Conservation (phyloP, 1,140 invertebrate genomes). For the Rhizoglyphus robini region DNA sequence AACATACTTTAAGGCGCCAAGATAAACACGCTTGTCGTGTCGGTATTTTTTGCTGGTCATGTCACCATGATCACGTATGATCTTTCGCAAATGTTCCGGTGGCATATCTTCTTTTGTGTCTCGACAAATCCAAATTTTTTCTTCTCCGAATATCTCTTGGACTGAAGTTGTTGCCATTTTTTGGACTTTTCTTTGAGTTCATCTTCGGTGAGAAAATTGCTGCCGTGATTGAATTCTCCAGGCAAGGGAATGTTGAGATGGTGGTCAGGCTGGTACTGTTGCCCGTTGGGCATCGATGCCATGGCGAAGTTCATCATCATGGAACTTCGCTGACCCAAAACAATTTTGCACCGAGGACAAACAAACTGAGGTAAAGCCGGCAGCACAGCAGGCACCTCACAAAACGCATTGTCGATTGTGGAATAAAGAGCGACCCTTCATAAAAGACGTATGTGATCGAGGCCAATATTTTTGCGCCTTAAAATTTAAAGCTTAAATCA, state of each 20-base stretch:
- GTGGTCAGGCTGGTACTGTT: neutral
- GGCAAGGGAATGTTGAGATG: conserved; percentile 6
- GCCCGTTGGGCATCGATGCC: neutral
- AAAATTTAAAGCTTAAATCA: too few relatives aligned
- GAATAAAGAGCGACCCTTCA: too few relatives aligned
- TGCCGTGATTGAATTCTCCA: neutral
- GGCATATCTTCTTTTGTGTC: conserved; percentile 98
- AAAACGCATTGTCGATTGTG: too few relatives aligned
- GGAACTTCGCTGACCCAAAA: neutral
- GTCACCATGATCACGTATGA: conserved; percentile 97
- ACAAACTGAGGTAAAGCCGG: too few relatives aligned
- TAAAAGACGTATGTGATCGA: too few relatives aligned
- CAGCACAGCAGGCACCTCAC: too few relatives aligned
- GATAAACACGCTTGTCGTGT: conserved; percentile 96
- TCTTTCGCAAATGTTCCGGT: conserved; percentile 95
- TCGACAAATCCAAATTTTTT: conserved; percentile 97
- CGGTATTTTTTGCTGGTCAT: conserved; percentile 98
- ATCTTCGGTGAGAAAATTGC: conserved; percentile 21
- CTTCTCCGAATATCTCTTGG: conserved; percentile 93
- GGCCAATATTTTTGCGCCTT: too few relatives aligned
- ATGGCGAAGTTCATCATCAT: neutral
- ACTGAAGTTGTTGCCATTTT: conserved; percentile 97
- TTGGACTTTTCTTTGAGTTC: conserved; percentile 47
- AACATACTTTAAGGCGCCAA: conserved; percentile 98
- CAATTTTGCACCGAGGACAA: too few relatives aligned